These are phyloP conservation scores for Alouatta palliata DNA, from an alignment of 2,113 vertebrate species.

Conservation along the genomic window DNA sequence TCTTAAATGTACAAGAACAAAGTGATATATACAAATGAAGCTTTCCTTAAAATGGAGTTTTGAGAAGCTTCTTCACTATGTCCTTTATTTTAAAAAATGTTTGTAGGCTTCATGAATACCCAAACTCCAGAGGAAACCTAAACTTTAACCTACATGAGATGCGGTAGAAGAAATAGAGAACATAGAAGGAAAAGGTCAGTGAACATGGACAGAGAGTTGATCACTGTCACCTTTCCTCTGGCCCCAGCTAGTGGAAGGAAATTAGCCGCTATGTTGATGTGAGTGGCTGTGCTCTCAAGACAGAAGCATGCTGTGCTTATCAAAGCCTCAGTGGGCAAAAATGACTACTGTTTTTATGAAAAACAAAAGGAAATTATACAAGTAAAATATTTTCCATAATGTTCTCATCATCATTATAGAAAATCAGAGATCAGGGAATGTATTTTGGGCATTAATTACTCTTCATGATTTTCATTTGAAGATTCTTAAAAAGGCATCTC, in stretches of 20 bases:
- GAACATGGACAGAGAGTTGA: not conserved
- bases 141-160: not conserved
- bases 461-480: not conserved
- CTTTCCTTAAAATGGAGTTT: constrained; percentile 11
- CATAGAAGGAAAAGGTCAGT: not conserved
- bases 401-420: not conserved
- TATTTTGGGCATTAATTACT: not conserved
- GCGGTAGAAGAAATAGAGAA: not conserved
- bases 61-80: not conserved
- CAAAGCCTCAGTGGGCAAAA: not conserved
- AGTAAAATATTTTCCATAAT: not conserved
- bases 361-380: not conserved
- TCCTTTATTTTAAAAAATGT: not conserved
- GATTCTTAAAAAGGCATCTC: constrained; percentile 23
- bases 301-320: not conserved
- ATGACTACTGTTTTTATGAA: not conserved
- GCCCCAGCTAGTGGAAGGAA: not conserved
- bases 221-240: not conserved
- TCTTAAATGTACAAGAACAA: not conserved
- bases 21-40: not conserved
- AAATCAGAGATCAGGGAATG: not conserved
- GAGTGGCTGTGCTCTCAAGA: not conserved
- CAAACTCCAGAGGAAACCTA: not conserved
- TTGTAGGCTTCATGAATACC: not conserved
- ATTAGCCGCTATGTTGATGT: too few species aligned